phyloP scores from a whole-genome alignment of 2,888 invertebrate genomes.

The Mythimna ferrago region DNA sequence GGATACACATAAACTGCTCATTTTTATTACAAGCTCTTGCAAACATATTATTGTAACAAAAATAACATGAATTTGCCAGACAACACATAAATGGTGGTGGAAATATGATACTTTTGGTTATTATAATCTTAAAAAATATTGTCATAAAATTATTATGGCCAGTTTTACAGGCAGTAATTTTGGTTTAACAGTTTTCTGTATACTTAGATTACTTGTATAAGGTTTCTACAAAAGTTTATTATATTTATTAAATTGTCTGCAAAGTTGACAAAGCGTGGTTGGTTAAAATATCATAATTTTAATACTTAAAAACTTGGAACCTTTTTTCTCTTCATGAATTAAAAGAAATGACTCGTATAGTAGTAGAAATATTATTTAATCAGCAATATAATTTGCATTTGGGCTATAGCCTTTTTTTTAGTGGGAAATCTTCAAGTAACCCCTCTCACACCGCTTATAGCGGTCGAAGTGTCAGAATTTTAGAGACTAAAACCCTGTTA shows the following conservation, averaged over 20 bases:
- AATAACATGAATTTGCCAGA: conserved; percentile 4
- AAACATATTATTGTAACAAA: conserved; percentile 15
- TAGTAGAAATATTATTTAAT: background rate
- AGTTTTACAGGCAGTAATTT: conserved; percentile 34
- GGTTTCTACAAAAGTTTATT: conserved; percentile 4
- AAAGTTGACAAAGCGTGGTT: background rate
- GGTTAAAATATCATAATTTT: conserved; percentile 5
- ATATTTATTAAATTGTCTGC: background rate
- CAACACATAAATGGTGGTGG: background rate
- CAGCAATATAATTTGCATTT: no score
- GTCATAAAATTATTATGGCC: conserved; percentile 24
- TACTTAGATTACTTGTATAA: conserved; percentile 10
- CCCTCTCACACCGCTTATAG: no score
- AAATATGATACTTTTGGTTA: conserved; percentile 29
- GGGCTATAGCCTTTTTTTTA: no score
- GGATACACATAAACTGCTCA: background rate
- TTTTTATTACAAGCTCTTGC: background rate
- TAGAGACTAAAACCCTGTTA: no score
- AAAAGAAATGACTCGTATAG: background rate
- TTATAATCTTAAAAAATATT: conserved; percentile 30
- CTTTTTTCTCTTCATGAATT: background rate
- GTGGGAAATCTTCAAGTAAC: no score
- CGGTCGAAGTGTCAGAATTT: no score
- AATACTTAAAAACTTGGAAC: background rate
- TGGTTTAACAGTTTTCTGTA: conserved; percentile 6